Conservation (phyloP, 2,113 vertebrate species). For the Phrynocephalus versicolor region DNA sequence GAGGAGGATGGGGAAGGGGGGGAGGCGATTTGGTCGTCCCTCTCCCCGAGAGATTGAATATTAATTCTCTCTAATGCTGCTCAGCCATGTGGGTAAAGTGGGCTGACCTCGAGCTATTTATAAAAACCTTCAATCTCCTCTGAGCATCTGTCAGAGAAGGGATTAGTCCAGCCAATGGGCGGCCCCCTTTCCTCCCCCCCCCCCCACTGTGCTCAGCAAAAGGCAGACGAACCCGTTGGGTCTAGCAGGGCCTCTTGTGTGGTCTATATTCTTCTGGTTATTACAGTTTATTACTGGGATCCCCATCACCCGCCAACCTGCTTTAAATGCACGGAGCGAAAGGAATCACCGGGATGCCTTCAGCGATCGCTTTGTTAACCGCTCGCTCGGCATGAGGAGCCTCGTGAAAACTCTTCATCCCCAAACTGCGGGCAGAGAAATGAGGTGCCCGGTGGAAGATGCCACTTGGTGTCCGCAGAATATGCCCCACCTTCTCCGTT, state of each 20-base stretch:
- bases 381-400: no score
- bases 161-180: conserved; percentile 44
- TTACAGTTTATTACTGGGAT: neutral
- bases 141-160: conserved; percentile 39
- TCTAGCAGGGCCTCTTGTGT: neutral
- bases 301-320: neutral
- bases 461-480: no score
- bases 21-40: conserved; percentile 28
- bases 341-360: no score
- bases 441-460: no score
- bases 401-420: no score
- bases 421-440: no score
- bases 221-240: accelerated
- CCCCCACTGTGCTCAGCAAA: neutral
- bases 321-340: neutral
- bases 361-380: no score
- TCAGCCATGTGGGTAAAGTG: conserved; percentile 53
- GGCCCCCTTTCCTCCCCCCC: neutral
- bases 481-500: no score
- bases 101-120: conserved; percentile 63
- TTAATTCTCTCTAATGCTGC: conserved; percentile 69
- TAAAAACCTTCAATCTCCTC: conserved; percentile 61
- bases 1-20: neutral
- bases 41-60: conserved; percentile 40
- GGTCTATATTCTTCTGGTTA: neutral